A percentile compares a stretch with the other conserved stretches of the same genome.
Conservation (phyloP, 2,888 invertebrate species). For the Aspidiotus destructor region DNA sequence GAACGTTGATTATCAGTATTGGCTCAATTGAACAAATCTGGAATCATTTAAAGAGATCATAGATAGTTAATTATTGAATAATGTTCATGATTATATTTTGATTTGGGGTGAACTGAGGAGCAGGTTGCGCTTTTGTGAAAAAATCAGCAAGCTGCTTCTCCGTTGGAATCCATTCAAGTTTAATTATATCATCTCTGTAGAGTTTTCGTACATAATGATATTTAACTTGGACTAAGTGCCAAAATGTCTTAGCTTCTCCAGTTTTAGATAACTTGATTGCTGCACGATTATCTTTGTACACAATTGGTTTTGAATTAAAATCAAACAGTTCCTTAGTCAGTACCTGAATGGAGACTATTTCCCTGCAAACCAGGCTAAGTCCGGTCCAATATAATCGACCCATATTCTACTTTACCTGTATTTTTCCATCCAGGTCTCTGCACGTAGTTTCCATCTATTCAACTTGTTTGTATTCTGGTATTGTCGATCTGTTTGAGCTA, state of each 20-base stretch:
- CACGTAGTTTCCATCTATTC: too few relatives aligned
- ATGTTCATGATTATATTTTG: conserved; percentile 3
- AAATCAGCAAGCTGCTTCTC: background rate
- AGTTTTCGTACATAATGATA: background rate
- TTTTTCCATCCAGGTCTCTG: too few relatives aligned
- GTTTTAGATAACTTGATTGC: background rate
- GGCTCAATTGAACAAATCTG: too few relatives aligned
- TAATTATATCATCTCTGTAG: background rate
- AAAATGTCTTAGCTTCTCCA: background rate
- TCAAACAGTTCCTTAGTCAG: background rate
- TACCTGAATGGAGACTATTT: background rate
- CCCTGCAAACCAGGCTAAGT: background rate
- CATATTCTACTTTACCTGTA: too few relatives aligned
- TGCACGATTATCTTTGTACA: conserved; percentile 4
- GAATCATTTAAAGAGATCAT: too few relatives aligned
- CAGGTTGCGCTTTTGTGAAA: conserved; percentile 3
- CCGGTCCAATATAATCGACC: too few relatives aligned
- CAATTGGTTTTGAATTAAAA: background rate
- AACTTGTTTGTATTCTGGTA: too few relatives aligned
- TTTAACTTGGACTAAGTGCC: conserved; percentile 2
- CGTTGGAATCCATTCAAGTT: conserved; percentile 1
- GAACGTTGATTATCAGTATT: too few relatives aligned
- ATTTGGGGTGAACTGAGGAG: background rate
- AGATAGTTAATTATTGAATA: too few relatives aligned
- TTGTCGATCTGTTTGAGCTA: too few relatives aligned